Percentiles rank a stretch among this genome's conserved stretches.
phyloP scores from a whole-genome alignment of 2,888 invertebrate species.

The Dicyrtomina minuta region DNA sequence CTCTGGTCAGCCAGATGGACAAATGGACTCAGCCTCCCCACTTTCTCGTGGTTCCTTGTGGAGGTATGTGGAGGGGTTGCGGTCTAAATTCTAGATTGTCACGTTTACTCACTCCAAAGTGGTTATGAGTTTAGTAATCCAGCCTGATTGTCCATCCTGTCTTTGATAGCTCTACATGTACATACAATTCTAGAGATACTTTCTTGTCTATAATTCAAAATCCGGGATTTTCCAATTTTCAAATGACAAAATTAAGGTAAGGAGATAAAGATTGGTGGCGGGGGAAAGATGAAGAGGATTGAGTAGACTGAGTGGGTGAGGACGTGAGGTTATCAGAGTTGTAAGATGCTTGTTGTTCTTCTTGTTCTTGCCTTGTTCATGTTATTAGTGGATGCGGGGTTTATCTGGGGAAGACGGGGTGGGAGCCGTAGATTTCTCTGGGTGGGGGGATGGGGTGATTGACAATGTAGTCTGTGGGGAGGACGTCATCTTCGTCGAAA shows the following conservation, averaged over 20 bases:
- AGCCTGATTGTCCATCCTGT: not conserved
- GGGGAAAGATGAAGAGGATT: not conserved
- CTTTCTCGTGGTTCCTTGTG: no score
- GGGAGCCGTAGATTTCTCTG: conserved; percentile 51
- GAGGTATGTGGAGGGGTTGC: no score
- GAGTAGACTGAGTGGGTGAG: not conserved
- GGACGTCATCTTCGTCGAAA: conserved; percentile 47
- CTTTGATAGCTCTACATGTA: no score
- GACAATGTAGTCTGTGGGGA: conserved; percentile 49
- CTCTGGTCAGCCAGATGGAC: no score
- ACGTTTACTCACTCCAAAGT: no score
- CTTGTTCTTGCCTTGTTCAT: no score
- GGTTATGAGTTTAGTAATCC: not conserved
- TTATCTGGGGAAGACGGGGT: conserved; percentile 53
- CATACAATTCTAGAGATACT: no score
- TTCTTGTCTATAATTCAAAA: not conserved
- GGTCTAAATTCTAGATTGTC: not conserved
- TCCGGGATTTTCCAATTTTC: conserved; percentile 1
- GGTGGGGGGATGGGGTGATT: conserved; percentile 52
- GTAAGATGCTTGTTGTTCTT: no score
- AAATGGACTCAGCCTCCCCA: no score
- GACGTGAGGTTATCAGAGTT: no score
- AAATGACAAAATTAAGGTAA: not conserved
- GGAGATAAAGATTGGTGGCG: not conserved
- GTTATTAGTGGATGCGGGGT: not conserved